These are phyloP conservation scores for Drosophila busckii DNA, from an alignment of 1,140 invertebrate genomes.

Conservation along the genomic window DNA sequence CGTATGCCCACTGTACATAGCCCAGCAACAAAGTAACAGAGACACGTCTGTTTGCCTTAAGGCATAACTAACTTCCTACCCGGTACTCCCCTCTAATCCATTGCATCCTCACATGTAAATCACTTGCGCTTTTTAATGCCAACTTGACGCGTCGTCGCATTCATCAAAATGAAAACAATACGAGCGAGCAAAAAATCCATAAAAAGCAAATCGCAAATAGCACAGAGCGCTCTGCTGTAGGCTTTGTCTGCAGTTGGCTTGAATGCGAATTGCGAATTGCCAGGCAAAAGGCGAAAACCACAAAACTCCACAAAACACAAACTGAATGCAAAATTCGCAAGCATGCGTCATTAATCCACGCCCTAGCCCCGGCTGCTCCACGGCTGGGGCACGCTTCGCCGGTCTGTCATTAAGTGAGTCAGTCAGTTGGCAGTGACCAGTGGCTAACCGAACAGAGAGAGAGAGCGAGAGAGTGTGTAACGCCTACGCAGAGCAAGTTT, in stretches of 20 bases:
- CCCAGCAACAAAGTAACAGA: too few relatives aligned
- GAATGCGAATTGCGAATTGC: too few relatives aligned
- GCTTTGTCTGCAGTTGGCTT: conserved; percentile 29
- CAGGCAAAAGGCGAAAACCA: conserved; percentile 20
- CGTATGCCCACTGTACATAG: too few relatives aligned
- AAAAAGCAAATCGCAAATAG: conserved; percentile 10
- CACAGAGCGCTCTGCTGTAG: not conserved
- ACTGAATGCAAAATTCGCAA: conserved; percentile 49
- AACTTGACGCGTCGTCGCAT: conserved; percentile 10
- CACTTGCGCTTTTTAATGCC: conserved; percentile 47
- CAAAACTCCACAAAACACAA: conserved; percentile 51
- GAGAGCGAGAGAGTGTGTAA: not conserved
- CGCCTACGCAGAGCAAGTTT: conserved; percentile 37
- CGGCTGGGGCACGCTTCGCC: conserved; percentile 41
- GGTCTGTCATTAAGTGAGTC: conserved; percentile 48
- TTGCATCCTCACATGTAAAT: conserved; percentile 17
- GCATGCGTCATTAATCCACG: conserved; percentile 52
- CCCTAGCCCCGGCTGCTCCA: not conserved
- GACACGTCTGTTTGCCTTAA: too few relatives aligned
- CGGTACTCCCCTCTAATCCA: not conserved
- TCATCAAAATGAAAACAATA: conserved; percentile 41
- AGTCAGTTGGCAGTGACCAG: conserved; percentile 31
- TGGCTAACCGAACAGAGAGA: conserved; percentile 6
- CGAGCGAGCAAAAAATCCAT: conserved; percentile 29
- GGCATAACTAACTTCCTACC: not conserved